phyloP scores from a whole-genome alignment of 2,888 invertebrate species.

The Dyspetes luteomarginatus region DNA sequence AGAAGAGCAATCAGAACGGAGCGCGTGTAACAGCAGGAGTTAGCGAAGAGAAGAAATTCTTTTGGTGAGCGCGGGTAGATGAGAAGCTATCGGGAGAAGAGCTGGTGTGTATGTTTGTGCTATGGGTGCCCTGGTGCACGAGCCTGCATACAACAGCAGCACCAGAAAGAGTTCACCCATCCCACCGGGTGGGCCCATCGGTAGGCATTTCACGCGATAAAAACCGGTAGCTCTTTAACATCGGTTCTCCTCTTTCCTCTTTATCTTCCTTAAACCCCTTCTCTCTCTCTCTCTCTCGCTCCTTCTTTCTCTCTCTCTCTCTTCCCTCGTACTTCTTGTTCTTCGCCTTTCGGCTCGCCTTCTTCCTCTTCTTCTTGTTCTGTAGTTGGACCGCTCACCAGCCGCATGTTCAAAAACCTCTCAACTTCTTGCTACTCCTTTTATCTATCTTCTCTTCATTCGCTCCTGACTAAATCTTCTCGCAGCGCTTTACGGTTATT shows the following conservation, averaged over 20 bases:
- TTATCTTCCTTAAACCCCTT: constrained; percentile 9
- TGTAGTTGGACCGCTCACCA: constrained; percentile 16
- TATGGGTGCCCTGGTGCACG: constrained; percentile 1
- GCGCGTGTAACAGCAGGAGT: constrained; percentile 48
- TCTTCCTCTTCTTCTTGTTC: constrained; percentile 7
- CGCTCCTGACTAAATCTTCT: constrained; percentile 30
- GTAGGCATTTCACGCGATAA: constrained; percentile 68
- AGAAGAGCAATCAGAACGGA: constrained; percentile 25
- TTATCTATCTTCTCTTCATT: constrained; percentile 22
- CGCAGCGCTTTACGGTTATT: constrained; percentile 63
- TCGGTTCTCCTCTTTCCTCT: constrained; percentile 33
- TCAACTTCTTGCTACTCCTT: neutral
- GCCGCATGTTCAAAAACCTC: constrained; percentile 17
- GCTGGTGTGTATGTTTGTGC: neutral
- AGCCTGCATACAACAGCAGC: neutral
- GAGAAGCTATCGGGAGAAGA: constrained; percentile 23
- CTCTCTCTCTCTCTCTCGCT: neutral
- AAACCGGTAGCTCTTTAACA: constrained; percentile 69
- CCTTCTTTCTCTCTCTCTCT: neutral
- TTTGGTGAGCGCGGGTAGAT: constrained; percentile 20
- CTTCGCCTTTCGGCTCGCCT: constrained; percentile 19
- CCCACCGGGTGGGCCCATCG: constrained; percentile 63
- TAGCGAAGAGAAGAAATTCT: constrained; percentile 39
- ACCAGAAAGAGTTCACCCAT: constrained; percentile 48
- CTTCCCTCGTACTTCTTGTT: neutral